Evolutionary conservation across 2,888 invertebrate species (phyloP).

Genomic region (Lithophane ornitopus): DNA sequence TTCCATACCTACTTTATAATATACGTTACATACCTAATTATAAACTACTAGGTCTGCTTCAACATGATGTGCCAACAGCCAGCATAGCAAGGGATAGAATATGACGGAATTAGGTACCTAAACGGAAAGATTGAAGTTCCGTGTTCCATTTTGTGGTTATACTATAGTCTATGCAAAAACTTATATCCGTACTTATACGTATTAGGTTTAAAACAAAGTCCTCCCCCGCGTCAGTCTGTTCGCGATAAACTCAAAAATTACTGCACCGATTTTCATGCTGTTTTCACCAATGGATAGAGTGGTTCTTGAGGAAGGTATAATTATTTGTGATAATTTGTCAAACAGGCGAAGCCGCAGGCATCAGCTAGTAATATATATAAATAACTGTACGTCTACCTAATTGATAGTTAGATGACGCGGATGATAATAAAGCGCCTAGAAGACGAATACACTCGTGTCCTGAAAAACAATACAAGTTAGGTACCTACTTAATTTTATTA

Average conservation of each 20-base stretch:
- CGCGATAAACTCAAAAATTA: no score
- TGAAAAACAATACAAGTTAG: not conserved
- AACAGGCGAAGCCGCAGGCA: no score
- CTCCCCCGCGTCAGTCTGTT: no score
- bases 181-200: no score
- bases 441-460: not conserved
- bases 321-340: no score
- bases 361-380: no score
- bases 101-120: not conserved
- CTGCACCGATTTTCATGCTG: no score
- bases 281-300: no score
- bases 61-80: slow-evolving; percentile 2
- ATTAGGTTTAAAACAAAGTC: no score
- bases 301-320: no score
- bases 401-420: not conserved
- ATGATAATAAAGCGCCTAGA: not conserved
- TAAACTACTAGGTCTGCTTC: not conserved
- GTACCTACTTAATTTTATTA: not conserved
- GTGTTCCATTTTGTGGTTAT: not conserved
- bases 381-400: not conserved
- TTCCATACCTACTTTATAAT: not conserved
- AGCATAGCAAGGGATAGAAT: not conserved
- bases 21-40: slow-evolving; percentile 13
- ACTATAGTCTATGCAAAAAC: not conserved
- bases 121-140: not conserved